Conservation (phyloP, 1,140 invertebrate genomes). For the Spodoptera litura region DNA sequence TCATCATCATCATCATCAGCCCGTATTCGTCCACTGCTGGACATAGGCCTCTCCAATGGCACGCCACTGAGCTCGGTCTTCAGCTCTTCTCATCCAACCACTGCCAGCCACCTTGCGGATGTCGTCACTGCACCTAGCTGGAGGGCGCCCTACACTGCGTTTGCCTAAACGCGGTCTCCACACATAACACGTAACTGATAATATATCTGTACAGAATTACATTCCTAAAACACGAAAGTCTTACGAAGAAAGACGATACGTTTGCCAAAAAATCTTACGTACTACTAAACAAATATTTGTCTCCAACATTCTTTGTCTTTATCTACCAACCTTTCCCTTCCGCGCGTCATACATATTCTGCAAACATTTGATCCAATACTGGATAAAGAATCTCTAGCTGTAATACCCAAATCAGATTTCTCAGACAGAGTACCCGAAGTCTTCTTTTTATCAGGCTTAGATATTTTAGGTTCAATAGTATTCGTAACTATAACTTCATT, state of each 20-base stretch:
- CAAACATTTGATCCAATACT: slow-evolving; percentile 84
- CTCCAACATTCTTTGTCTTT: not conserved
- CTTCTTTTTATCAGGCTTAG: slow-evolving; percentile 69
- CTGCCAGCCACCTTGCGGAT: too few relatives aligned
- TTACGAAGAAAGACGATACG: not conserved
- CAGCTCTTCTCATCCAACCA: too few relatives aligned
- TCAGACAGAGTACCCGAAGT: slow-evolving; percentile 69
- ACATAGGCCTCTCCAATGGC: too few relatives aligned
- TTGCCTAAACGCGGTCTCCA: too few relatives aligned
- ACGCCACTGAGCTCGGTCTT: too few relatives aligned
- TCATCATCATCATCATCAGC: too few relatives aligned
- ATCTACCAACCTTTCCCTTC: slow-evolving; percentile 72
- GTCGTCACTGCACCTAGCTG: too few relatives aligned
- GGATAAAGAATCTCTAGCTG: slow-evolving; percentile 74
- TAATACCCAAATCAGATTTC: slow-evolving; percentile 69
- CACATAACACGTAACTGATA: too few relatives aligned
- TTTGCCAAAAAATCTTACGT: not conserved
- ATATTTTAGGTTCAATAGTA: slow-evolving; percentile 58
- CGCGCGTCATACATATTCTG: slow-evolving; percentile 83
- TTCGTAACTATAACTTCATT: slow-evolving; percentile 67
- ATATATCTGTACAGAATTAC: too few relatives aligned
- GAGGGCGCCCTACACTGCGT: too few relatives aligned
- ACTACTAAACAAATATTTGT: slow-evolving; percentile 8
- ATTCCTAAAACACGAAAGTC: too few relatives aligned
- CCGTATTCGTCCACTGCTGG: too few relatives aligned